These are phyloP conservation scores for Pelvicachromis taeniatus DNA, from an alignment of 2,113 vertebrate species.

Conservation along the genomic window DNA sequence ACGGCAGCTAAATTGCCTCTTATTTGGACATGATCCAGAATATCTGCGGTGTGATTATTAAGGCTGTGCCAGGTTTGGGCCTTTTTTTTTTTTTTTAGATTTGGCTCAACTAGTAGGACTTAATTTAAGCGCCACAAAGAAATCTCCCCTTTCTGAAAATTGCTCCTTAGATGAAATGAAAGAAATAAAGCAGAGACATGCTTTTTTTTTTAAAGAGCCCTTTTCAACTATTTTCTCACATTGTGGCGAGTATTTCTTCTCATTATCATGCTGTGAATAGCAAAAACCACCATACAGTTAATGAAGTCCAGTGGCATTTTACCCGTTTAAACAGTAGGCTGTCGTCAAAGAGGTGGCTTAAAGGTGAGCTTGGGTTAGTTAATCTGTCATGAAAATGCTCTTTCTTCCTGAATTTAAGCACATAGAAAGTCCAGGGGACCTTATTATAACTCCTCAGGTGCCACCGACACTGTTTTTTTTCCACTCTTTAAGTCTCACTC, in stretches of 20 bases:
- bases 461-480: neutral
- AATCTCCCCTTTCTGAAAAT: conserved; percentile 8
- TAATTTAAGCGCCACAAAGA: conserved; percentile 27
- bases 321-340: neutral
- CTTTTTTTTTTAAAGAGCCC: neutral
- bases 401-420: neutral
- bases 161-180: conserved; percentile 6
- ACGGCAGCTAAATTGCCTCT: conserved; percentile 9
- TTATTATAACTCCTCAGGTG: neutral
- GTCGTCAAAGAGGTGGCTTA: neutral
- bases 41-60: conserved; percentile 32
- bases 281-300: conserved; percentile 6
- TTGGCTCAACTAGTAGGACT: neutral
- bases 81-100: neutral
- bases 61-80: conserved; percentile 11
- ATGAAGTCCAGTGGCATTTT: conserved; percentile 22
- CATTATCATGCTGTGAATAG: conserved; percentile 19
- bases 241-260: neutral
- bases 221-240: conserved; percentile 4
- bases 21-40: conserved; percentile 31
- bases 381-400: neutral
- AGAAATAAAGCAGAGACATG: neutral
- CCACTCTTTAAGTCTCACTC: neutral
- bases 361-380: neutral
- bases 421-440: neutral